Evolutionary conservation across 2,888 invertebrate species (phyloP).

Genomic region (Eupithecia subumbrata): DNA sequence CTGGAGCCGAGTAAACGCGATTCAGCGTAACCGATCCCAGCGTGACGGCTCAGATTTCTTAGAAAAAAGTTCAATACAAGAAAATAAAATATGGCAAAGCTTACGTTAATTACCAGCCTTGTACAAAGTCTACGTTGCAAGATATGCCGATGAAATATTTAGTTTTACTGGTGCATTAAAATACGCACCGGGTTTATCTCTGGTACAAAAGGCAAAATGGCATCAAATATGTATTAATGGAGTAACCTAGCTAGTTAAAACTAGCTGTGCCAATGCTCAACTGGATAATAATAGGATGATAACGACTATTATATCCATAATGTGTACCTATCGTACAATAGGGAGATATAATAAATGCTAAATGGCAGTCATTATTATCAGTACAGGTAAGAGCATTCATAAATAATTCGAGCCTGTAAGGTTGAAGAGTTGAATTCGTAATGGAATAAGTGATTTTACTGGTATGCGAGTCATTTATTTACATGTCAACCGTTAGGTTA

Average conservation of each 20-base stretch:
- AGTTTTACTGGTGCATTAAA: not conserved
- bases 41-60: no score
- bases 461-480: not conserved
- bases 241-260: slow-evolving; percentile 16
- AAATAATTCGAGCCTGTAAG: slow-evolving; percentile 35
- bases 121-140: no score
- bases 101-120: no score
- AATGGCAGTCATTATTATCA: slow-evolving; percentile 45
- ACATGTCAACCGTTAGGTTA: not conserved
- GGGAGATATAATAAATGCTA: slow-evolving; percentile 46
- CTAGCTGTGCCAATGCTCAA: slow-evolving; percentile 27
- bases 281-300: slow-evolving; percentile 42
- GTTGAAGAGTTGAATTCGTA: slow-evolving; percentile 13
- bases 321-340: slow-evolving; percentile 42
- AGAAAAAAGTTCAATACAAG: no score
- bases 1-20: no score
- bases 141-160: no score
- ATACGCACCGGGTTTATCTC: not conserved
- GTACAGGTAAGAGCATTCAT: slow-evolving; percentile 40
- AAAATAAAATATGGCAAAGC: no score
- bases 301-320: slow-evolving; percentile 44
- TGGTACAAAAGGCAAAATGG: not conserved
- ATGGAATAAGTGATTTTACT: not conserved
- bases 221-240: not conserved
- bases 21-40: no score